Conservation (phyloP, 2,888 invertebrate species). For the Ectemnius lituratus region DNA sequence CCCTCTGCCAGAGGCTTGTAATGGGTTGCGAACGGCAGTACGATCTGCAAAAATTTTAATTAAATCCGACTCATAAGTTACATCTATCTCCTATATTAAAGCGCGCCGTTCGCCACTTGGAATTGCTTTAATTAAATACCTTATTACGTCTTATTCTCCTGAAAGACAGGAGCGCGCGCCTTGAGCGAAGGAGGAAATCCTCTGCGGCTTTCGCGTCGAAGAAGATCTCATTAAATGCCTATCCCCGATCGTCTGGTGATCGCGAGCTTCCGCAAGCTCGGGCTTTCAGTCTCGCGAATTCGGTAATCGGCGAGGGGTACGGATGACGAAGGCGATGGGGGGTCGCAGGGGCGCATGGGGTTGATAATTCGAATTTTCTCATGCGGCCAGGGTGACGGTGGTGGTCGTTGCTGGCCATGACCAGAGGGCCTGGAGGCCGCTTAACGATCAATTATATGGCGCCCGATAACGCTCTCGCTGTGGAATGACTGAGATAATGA, state of each 20-base stretch:
- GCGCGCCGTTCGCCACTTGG: conserved; percentile 10
- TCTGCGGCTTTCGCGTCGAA: conserved; percentile 27
- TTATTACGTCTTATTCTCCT: conserved; percentile 14
- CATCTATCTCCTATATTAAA: conserved; percentile 5
- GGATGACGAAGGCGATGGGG: no score
- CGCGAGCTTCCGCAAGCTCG: conserved; percentile 4
- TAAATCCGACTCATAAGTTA: conserved; percentile 7
- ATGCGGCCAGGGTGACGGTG: conserved; percentile 8
- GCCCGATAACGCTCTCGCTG: conserved; percentile 67
- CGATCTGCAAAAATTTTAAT: conserved; percentile 21
- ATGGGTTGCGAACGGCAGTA: background rate
- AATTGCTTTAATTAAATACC: conserved; percentile 41
- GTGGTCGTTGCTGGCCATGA: conserved; percentile 31
- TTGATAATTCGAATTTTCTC: conserved; percentile 42
- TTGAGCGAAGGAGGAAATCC: conserved; percentile 13
- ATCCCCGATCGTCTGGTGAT: conserved; percentile 1
- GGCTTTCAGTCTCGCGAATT: conserved; percentile 10
- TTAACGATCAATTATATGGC: conserved; percentile 70
- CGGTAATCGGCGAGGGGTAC: conserved; percentile 29
- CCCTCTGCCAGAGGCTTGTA: background rate
- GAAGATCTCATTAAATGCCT: conserved; percentile 34
- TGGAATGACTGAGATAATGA: conserved; percentile 72
- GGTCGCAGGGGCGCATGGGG: background rate
- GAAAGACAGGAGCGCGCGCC: background rate
- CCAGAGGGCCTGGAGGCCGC: conserved; percentile 45